Conservation (phyloP, 1,140 invertebrate genomes). For the Bombyx mori region ASM3026992v2 NC_085121.1:10245501-10246000, state of each 20-base stretch:
- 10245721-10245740: constrained; percentile 47
- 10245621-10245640: constrained; percentile 73
- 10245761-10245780: constrained; percentile 53
- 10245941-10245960: too few relatives aligned
- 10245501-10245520: too few relatives aligned
- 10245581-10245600: not conserved
- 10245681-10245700: constrained; percentile 70
- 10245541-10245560: too few relatives aligned
- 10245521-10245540: too few relatives aligned
- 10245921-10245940: too few relatives aligned
- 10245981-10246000: too few relatives aligned
- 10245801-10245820: constrained; percentile 17
- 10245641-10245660: constrained; percentile 69
- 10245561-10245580: not conserved
- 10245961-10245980: too few relatives aligned
- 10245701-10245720: constrained; percentile 74
- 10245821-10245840: too few relatives aligned
- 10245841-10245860: too few relatives aligned
- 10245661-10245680: constrained; percentile 75
- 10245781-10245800: constrained; percentile 62
- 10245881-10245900: too few relatives aligned
- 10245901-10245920: too few relatives aligned
- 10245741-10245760: constrained; percentile 58
- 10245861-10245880: too few relatives aligned
- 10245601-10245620: constrained; percentile 25